Evolutionary conservation across 2,113 vertebrate genomes (phyloP), one percentile per base, ranked within the genome.

Genomic region (Echinops telfairi): DNA sequence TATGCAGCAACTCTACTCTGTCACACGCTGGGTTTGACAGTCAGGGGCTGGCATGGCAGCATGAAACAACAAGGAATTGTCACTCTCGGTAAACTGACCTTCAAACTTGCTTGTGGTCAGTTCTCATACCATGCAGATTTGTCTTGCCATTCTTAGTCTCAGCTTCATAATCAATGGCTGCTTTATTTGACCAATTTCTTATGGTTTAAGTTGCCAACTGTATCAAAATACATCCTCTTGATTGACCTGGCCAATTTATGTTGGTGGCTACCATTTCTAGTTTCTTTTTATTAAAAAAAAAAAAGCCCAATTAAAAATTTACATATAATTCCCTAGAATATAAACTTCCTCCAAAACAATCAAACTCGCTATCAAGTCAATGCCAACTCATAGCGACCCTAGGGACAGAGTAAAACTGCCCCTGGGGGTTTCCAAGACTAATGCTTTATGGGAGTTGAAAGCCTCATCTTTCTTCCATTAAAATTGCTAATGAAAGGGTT

Each of bases 121-220:
- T 92, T 93, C 47, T 73, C 64, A 23, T 70, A 75, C 16, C 36
- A 38, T 68, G 77, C n/a, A 33, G 29, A 57, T 81, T 62, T n/a
- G 12, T 12, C 60, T 86, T 31, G 88, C 47, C 3, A 25, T 38
- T 43, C 80, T 64, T 71, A 70, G 20, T 29, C 40, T 60, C 15
- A 33, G 29, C 64, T 47, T 92, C 43, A 79, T 23, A 66, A 81
- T 64, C 79, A 53, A 53, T 62, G 47, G 40, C 31, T 20, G 0
- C 80, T 83, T 86, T 85, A 29, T 25, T 60, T 83, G 83, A 64
- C 36, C 14, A 7, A 90, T 93, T 68, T 62, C 81, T 86, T 83
- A 81, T 4, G 25, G 5, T 66, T n/a, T 53, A 71, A 91, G 40
- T 77, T 78, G 29, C 31, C 38, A n/a, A 12, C 9, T 36, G 40